Evolutionary conservation across 2,888 invertebrate genomes (phyloP).

Genomic region (Euzophera pinguis): DNA sequence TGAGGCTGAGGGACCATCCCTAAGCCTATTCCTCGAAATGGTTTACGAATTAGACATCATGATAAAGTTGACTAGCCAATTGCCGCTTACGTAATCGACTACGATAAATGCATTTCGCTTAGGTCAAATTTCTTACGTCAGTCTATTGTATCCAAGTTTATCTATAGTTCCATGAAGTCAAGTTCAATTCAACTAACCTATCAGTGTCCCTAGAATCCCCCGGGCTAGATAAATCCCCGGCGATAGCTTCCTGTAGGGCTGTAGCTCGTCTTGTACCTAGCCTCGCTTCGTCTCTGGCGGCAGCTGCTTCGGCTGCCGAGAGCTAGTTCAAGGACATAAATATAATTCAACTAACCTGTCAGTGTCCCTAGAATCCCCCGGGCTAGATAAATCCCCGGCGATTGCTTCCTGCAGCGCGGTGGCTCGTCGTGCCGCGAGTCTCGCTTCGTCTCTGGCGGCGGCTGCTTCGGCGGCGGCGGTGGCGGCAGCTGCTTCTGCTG

Average conservation of each 20-base stretch:
- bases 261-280: constrained; percentile 93
- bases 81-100: no score
- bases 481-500: constrained; percentile 87
- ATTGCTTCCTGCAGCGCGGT: constrained; percentile 95
- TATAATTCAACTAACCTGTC: constrained; percentile 73
- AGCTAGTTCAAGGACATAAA: no score
- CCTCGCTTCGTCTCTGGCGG: constrained; percentile 89
- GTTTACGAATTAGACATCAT: no score
- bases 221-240: constrained; percentile 88
- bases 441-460: constrained; percentile 88
- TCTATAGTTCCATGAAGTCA: no score
- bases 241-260: constrained; percentile 95
- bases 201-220: constrained; percentile 81
- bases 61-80: no score
- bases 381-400: constrained; percentile 89
- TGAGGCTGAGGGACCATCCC: no score
- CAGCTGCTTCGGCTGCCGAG: constrained; percentile 85
- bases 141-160: no score
- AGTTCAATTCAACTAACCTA: constrained; percentile 69
- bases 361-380: constrained; percentile 78
- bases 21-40: no score
- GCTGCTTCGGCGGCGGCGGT: constrained; percentile 85
- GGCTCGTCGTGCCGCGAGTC: constrained; percentile 92
- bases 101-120: no score
- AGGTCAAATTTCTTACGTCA: no score